These are phyloP conservation scores for Egretta garzetta DNA, from an alignment of 2,113 vertebrate genomes.

Conservation along the genomic window DNA sequence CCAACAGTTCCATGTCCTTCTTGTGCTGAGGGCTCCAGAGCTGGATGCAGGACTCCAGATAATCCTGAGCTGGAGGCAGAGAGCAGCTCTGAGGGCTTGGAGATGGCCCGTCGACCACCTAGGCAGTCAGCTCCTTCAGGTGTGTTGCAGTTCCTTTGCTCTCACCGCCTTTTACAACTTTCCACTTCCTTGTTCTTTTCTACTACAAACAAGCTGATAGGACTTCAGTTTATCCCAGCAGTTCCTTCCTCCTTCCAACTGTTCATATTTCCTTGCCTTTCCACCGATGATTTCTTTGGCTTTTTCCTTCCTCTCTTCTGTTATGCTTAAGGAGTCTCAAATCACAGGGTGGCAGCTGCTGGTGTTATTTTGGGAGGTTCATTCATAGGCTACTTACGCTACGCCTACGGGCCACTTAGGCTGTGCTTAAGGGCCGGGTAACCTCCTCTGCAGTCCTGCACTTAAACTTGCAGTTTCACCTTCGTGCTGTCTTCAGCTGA, in stretches of 20 bases:
- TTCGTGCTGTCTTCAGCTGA: background rate
- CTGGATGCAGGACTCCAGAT: no score
- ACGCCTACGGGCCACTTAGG: background rate
- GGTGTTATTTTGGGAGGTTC: background rate
- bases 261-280: background rate
- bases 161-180: rapidly evolving
- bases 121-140: background rate
- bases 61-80: background rate
- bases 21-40: no score
- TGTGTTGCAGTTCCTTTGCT: background rate
- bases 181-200: background rate
- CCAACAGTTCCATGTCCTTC: no score
- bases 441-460: background rate
- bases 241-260: background rate
- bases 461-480: background rate
- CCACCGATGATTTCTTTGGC: background rate
- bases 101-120: rapidly evolving
- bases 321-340: background rate
- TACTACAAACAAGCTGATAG: background rate
- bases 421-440: background rate
- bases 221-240: background rate
- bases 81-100: background rate
- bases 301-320: background rate
- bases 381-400: background rate
- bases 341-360: background rate